Evolutionary conservation across 2,888 invertebrate genomes (phyloP).

Genomic region (Halictus ligatus): DNA sequence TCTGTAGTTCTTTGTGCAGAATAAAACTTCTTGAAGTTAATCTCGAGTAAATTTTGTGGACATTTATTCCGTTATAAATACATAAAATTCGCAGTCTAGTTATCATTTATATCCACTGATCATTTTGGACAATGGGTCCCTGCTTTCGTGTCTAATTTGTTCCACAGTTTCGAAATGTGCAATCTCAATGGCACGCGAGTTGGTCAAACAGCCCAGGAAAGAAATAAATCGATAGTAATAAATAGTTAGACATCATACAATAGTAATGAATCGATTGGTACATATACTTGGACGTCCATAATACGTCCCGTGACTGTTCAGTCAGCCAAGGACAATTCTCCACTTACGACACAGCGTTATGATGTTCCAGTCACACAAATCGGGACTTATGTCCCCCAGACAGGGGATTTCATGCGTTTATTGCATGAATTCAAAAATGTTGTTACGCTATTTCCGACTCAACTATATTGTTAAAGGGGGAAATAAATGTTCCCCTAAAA

Average conservation of each 20-base stretch:
- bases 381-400: not conserved
- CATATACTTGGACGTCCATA: not conserved
- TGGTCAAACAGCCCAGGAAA: not conserved
- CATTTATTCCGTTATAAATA: not conserved
- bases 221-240: not conserved
- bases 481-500: too few species aligned
- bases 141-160: not conserved
- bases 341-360: not conserved
- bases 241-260: not conserved
- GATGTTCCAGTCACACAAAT: not conserved
- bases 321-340: slow-evolving; percentile 6
- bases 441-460: not conserved
- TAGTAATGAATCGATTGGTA: slow-evolving; percentile 1
- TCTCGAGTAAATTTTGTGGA: not conserved
- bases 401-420: not conserved
- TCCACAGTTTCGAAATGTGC: not conserved
- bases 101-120: not conserved
- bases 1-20: not conserved
- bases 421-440: not conserved
- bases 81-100: not conserved
- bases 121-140: too few species aligned
- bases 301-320: not conserved
- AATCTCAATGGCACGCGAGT: not conserved
- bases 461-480: too few species aligned
- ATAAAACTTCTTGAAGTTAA: not conserved